These are phyloP conservation scores for Suricata suricatta DNA, from an alignment of 2,113 vertebrate species.

Conservation along the genomic window DNA sequence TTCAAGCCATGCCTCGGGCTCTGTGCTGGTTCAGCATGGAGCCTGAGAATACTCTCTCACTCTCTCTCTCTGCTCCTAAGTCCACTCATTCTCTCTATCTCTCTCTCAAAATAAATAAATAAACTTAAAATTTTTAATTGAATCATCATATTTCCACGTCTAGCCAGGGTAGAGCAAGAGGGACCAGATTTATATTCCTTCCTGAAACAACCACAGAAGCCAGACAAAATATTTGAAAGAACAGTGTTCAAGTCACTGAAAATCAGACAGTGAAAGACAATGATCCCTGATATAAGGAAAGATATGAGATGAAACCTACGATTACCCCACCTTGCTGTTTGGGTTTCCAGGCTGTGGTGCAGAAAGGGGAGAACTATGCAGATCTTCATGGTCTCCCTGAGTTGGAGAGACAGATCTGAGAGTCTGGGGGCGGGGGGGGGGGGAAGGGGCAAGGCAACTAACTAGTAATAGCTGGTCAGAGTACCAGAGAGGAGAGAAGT, in stretches of 20 bases:
- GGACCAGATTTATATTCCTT: neutral
- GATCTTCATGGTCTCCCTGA: neutral
- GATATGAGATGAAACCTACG: neutral
- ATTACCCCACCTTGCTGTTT: neutral
- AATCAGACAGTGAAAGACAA: neutral
- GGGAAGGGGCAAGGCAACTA: neutral
- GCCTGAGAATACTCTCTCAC: too few species aligned
- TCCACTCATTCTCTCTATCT: too few species aligned
- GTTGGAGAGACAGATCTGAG: neutral
- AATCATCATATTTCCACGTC: neutral
- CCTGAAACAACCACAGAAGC: conserved; percentile 4
- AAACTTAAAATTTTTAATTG: too few species aligned
- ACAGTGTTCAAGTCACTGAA: neutral
- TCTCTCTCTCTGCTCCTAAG: too few species aligned
- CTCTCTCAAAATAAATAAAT: too few species aligned
- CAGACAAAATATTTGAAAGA: neutral
- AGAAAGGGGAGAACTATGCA: neutral
- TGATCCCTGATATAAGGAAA: neutral
- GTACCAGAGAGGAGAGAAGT: neutral
- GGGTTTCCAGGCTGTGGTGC: neutral
- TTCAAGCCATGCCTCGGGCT: too few species aligned
- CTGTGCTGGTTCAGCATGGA: too few species aligned
- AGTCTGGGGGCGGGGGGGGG: neutral
- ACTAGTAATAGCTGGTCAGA: neutral
- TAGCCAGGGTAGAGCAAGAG: neutral